These are phyloP conservation scores for Agrochola lychnidis DNA, from an alignment of 2,888 invertebrate species.

Conservation along the genomic window DNA sequence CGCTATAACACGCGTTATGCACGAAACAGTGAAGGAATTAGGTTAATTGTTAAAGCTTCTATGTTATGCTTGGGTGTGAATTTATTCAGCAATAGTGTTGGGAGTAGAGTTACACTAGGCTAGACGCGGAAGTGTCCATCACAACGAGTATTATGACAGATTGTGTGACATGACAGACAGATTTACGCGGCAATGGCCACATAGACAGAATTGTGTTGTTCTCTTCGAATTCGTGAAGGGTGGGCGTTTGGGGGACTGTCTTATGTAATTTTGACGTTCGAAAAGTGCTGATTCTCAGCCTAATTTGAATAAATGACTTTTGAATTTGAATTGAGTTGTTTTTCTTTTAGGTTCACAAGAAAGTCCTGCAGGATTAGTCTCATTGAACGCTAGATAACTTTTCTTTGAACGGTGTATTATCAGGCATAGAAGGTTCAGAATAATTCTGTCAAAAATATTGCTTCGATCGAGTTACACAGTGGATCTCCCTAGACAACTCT, in stretches of 20 bases:
- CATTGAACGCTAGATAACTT: not conserved
- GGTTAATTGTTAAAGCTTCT: conserved; percentile 71
- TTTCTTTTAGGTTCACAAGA: not conserved
- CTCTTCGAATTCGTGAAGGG: not conserved
- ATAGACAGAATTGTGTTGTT: not conserved
- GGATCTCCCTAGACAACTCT: conserved; percentile 5
- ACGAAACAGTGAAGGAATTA: conserved; percentile 75
- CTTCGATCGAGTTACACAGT: conserved; percentile 36
- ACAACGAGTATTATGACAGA: conserved; percentile 12
- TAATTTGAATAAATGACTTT: no score
- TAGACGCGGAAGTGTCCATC: conserved; percentile 30
- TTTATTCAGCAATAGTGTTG: conserved; percentile 42
- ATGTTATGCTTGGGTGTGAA: conserved; percentile 54
- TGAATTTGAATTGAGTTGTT: not conserved
- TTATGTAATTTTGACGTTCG: no score
- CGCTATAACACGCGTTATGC: conserved; percentile 74
- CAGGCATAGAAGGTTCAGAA: not conserved
- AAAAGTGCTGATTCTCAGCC: no score
- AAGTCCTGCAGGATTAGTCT: not conserved
- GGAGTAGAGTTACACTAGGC: conserved; percentile 29
- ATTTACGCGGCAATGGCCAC: not conserved
- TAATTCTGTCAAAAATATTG: conserved; percentile 4
- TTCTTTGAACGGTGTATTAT: not conserved
- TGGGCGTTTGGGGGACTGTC: no score
- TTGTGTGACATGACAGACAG: conserved; percentile 14